phyloP scores from a whole-genome alignment of 2,888 invertebrate species.

The Harpalus rubripes region DNA sequence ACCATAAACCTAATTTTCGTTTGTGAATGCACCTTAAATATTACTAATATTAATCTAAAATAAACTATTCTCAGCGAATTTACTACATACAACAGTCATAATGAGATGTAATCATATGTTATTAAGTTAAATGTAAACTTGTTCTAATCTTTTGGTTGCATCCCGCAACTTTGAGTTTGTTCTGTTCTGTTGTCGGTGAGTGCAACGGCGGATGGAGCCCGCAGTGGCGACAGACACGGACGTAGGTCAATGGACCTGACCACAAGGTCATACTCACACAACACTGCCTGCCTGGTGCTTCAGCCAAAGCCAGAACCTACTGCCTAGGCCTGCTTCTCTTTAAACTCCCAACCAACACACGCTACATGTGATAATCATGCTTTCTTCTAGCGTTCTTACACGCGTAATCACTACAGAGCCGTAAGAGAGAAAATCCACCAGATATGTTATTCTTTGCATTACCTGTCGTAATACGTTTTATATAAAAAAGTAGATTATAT shows the following conservation, averaged over 20 bases:
- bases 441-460: no score
- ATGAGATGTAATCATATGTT: no score
- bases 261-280: slow-evolving; percentile 63
- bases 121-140: no score
- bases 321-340: slow-evolving; percentile 24
- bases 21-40: no score
- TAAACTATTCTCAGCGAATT: no score
- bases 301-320: not conserved
- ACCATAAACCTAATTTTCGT: no score
- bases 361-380: slow-evolving; percentile 45
- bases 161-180: not conserved
- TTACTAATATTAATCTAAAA: no score
- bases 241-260: slow-evolving; percentile 65
- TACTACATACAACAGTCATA: no score
- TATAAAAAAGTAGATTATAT: no score
- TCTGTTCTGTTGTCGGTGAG: slow-evolving; percentile 11
- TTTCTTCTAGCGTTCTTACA: slow-evolving; percentile 16
- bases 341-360: slow-evolving; percentile 36
- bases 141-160: not conserved
- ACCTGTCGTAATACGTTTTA: no score
- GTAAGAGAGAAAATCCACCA: no score
- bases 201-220: slow-evolving; percentile 38
- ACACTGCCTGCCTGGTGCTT: slow-evolving; percentile 6
- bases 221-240: slow-evolving; percentile 48
- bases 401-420: no score